Evolutionary conservation across 2,888 invertebrate genomes (phyloP).

Genomic region (Fragum sueziense): DNA sequence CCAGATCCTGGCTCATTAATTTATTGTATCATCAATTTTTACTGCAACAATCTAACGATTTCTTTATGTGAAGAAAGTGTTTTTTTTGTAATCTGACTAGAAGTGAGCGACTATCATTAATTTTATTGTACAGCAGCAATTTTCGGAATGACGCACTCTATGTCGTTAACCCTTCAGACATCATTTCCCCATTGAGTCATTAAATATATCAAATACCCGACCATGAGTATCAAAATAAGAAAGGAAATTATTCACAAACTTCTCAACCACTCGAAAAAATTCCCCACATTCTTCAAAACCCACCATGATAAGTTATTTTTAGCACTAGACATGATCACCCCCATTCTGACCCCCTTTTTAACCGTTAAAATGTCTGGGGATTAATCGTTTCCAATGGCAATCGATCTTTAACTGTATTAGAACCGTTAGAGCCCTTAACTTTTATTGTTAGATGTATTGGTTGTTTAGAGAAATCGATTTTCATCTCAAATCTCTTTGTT

Average conservation of each 20-base stretch:
- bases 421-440: conserved; percentile 12
- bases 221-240: background rate
- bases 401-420: background rate
- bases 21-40: too few species aligned
- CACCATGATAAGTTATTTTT: background rate
- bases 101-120: too few species aligned
- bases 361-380: conserved; percentile 7
- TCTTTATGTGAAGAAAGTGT: background rate
- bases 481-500: conserved; percentile 16
- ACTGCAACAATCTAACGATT: background rate
- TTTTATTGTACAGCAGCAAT: background rate
- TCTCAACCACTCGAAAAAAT: conserved; percentile 2
- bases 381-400: background rate
- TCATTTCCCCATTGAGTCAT: background rate
- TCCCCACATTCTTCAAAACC: conserved; percentile 33
- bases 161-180: background rate
- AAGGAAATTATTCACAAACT: background rate
- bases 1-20: too few species aligned
- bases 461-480: background rate
- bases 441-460: conserved; percentile 24
- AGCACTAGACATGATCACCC: conserved; percentile 2
- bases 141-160: background rate
- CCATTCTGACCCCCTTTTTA: background rate
- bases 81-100: background rate
- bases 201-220: background rate